Conservation (phyloP, 2,888 invertebrate genomes). For the Lochmaea capreae region DNA sequence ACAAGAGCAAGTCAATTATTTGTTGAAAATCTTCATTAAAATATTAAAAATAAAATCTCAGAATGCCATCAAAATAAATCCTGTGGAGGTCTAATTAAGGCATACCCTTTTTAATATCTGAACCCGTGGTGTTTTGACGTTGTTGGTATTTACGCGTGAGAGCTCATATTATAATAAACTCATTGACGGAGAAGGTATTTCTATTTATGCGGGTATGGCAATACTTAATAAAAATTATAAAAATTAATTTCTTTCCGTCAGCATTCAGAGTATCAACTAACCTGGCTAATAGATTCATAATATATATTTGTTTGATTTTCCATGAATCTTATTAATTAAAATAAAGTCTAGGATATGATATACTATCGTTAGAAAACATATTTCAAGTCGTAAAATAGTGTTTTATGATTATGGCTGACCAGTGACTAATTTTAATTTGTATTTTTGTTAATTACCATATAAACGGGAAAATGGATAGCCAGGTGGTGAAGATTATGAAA, state of each 20-base stretch:
- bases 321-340: no score
- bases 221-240: neutral
- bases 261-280: neutral
- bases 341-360: neutral
- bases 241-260: no score
- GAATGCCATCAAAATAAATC: conserved; percentile 10
- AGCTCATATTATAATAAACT: conserved; percentile 2
- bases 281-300: neutral
- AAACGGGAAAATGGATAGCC: neutral
- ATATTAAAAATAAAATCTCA: conserved; percentile 13
- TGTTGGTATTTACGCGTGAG: conserved; percentile 10
- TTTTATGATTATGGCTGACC: conserved; percentile 7
- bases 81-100: conserved; percentile 18
- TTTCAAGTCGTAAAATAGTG: neutral
- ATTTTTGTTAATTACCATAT: conserved; percentile 14
- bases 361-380: neutral
- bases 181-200: neutral
- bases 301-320: no score
- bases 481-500: neutral
- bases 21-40: conserved; percentile 15
- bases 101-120: conserved; percentile 16
- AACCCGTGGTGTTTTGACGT: conserved; percentile 21
- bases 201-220: neutral
- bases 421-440: conserved; percentile 13
- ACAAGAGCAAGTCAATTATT: conserved; percentile 16